Conservation (phyloP, 1,140 invertebrate genomes). For the Macrocentrus cingulum region DNA sequence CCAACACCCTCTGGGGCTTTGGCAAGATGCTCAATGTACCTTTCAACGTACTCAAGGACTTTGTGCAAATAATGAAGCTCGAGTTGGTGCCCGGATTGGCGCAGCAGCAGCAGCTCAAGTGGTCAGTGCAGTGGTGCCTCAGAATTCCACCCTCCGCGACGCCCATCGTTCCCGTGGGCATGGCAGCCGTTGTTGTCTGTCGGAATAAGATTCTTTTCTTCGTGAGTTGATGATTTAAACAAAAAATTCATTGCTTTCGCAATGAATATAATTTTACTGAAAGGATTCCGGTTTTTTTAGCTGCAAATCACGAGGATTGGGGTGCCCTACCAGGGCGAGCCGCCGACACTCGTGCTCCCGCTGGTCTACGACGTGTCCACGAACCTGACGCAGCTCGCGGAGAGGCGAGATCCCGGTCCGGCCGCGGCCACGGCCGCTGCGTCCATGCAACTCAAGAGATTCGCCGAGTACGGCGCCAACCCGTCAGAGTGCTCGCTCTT, state of each 20-base stretch:
- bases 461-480: conserved; percentile 68
- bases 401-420: conserved; percentile 70
- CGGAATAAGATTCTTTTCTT: conserved; percentile 88
- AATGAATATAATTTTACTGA: conserved; percentile 9
- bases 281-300: conserved; percentile 57
- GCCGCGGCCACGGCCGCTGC: conserved; percentile 67
- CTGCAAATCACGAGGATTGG: conserved; percentile 81
- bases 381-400: conserved; percentile 84
- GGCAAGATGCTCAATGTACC: conserved; percentile 79
- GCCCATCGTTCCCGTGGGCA: conserved; percentile 82
- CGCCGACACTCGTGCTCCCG: conserved; percentile 80
- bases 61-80: conserved; percentile 84
- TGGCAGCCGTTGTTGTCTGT: conserved; percentile 79
- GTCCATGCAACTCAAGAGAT: conserved; percentile 69
- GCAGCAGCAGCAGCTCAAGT: conserved; percentile 72
- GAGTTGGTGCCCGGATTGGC: conserved; percentile 72
- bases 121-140: conserved; percentile 88
- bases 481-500: conserved; percentile 82
- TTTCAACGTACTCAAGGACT: conserved; percentile 84
- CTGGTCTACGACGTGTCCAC: conserved; percentile 84
- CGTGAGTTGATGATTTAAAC: too few relatives aligned
- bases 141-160: conserved; percentile 84
- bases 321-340: conserved; percentile 67
- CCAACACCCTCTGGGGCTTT: conserved; percentile 83
- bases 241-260: background rate